phyloP scores from a whole-genome alignment of 2,797 vertebrate genomes.

The Pagetopsis macropterus region DNA sequence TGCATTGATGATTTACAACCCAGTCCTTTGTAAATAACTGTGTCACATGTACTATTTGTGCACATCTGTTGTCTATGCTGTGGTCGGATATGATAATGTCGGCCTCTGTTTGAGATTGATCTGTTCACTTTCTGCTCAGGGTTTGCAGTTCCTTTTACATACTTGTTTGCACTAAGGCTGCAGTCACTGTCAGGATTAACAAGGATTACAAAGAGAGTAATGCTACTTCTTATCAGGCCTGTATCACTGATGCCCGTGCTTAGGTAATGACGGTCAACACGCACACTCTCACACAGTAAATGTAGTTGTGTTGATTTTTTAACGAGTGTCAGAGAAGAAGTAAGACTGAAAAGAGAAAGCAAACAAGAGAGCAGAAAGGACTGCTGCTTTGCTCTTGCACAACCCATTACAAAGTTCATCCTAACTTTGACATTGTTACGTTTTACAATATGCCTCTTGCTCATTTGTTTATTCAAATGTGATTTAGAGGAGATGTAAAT shows the following conservation, averaged over 20 bases:
- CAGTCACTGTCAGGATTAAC: slow-evolving; percentile 78
- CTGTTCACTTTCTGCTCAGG: slow-evolving; percentile 38
- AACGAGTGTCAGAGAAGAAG: not conserved
- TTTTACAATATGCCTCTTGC: slow-evolving; percentile 8
- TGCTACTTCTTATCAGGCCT: slow-evolving; percentile 75
- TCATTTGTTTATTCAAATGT: slow-evolving; percentile 21
- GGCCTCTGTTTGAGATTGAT: slow-evolving; percentile 14
- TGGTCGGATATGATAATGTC: not conserved
- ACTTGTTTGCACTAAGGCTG: slow-evolving; percentile 56
- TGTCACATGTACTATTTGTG: not conserved
- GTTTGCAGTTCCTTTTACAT: slow-evolving; percentile 41
- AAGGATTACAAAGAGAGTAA: slow-evolving; percentile 79
- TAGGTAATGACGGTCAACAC: slow-evolving; percentile 31
- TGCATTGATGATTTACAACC: slow-evolving; percentile 39
- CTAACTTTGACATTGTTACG: slow-evolving; percentile 37
- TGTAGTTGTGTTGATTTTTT: slow-evolving; percentile 27
- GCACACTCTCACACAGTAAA: slow-evolving; percentile 18
- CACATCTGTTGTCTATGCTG: slow-evolving; percentile 13
- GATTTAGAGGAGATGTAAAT: slow-evolving; percentile 31
- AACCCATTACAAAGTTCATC: not conserved
- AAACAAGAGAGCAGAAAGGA: slow-evolving; percentile 7
- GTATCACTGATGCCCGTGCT: slow-evolving; percentile 57
- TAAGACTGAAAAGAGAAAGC: slow-evolving; percentile 4
- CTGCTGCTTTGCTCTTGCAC: not conserved
- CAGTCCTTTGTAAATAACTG: slow-evolving; percentile 24